Conservation (phyloP, 2,888 invertebrate species). For the Torymus aiolomorphi region DNA sequence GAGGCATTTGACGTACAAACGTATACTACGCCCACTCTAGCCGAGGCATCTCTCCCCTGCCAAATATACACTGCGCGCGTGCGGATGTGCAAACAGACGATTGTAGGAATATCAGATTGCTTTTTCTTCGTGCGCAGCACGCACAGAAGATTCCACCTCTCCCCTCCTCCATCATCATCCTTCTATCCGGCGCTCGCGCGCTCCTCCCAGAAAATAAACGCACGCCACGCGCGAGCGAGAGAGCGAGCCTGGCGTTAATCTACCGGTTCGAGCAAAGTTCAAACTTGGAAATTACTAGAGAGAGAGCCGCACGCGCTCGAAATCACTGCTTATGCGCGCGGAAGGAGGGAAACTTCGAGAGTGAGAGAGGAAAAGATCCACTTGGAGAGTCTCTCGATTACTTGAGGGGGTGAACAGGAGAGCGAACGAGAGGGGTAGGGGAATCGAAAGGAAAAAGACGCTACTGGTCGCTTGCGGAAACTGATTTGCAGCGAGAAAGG, state of each 20-base stretch:
- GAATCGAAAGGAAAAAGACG: background rate
- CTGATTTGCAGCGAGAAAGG: slow-evolving; percentile 2
- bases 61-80: no score
- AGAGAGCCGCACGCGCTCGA: slow-evolving; percentile 25
- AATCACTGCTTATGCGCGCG: slow-evolving; percentile 48
- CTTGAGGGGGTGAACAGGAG: slow-evolving; percentile 9
- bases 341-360: slow-evolving; percentile 33
- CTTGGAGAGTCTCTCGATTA: slow-evolving; percentile 42
- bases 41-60: background rate
- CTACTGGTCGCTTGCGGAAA: background rate
- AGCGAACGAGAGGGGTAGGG: slow-evolving; percentile 9
- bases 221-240: slow-evolving; percentile 22
- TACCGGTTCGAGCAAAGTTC: slow-evolving; percentile 48
- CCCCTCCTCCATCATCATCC: no score
- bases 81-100: background rate
- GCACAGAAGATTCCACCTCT: no score
- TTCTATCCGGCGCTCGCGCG: background rate
- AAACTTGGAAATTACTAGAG: slow-evolving; percentile 54
- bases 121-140: background rate
- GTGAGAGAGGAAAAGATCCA: slow-evolving; percentile 40
- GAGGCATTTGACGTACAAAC: no score
- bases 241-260: slow-evolving; percentile 35
- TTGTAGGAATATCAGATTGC: slow-evolving; percentile 31
- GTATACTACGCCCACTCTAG: no score
- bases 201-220: slow-evolving; percentile 44